phyloP scores from a whole-genome alignment of 1,140 invertebrate species.

The Drosophila ogumai region DNA sequence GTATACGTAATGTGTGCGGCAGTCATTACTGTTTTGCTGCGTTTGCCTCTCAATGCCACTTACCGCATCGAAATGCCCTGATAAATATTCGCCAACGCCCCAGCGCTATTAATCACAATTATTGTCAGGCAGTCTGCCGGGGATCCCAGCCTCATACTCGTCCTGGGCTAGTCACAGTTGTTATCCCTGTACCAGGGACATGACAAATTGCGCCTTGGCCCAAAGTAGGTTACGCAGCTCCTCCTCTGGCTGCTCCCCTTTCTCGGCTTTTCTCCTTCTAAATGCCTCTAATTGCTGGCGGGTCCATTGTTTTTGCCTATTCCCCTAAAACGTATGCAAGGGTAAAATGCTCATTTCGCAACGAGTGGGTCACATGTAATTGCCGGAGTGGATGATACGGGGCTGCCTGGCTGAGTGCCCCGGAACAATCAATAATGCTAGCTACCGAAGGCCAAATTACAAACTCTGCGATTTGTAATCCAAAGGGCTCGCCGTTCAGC shows the following conservation, averaged over 20 bases:
- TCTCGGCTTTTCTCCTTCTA: constrained; percentile 4
- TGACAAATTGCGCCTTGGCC: constrained; percentile 51
- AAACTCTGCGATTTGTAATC: constrained; percentile 28
- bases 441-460: constrained; percentile 25
- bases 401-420: constrained; percentile 8
- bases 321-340: constrained; percentile 30
- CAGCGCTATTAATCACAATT: constrained; percentile 72
- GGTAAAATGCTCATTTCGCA: constrained; percentile 40
- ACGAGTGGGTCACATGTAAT: constrained; percentile 50
- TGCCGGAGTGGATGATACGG: constrained; percentile 25
- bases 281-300: constrained; percentile 47
- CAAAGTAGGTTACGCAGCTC: constrained; percentile 43
- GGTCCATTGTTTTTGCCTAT: constrained; percentile 29
- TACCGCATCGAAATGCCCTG: constrained; percentile 24
- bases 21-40: constrained; percentile 43
- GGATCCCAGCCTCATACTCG: background rate
- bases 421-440: constrained; percentile 38
- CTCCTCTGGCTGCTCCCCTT: background rate
- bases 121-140: constrained; percentile 49
- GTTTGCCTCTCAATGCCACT: constrained; percentile 36
- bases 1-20: constrained; percentile 37
- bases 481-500: background rate
- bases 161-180: constrained; percentile 37
- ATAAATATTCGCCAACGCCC: constrained; percentile 45
- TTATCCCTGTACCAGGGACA: constrained; percentile 22